These are phyloP conservation scores for Glaucidium brasilianum DNA, from an alignment of 2,113 vertebrate species.

Conservation along the genomic window DNA sequence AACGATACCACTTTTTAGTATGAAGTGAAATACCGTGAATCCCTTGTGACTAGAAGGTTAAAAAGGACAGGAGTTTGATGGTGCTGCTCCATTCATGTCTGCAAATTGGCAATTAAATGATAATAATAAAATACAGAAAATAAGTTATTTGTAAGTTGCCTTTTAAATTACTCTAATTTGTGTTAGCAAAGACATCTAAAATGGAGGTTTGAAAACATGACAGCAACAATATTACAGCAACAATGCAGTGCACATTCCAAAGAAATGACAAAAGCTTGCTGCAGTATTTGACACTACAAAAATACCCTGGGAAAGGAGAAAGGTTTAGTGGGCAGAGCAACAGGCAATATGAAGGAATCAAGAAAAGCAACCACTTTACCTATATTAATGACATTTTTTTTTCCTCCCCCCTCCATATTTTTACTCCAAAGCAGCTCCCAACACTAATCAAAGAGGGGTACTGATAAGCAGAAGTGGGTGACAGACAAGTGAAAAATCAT, in stretches of 20 bases:
- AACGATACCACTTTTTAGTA: neutral
- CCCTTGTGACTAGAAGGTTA: neutral
- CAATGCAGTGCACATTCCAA: neutral
- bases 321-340: neutral
- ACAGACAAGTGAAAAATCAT: neutral
- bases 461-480: neutral
- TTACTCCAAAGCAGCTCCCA: neutral
- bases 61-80: neutral
- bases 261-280: constrained; percentile 1
- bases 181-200: constrained; percentile 10
- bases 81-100: neutral
- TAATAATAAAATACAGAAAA: neutral
- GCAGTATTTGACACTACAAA: neutral
- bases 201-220: neutral
- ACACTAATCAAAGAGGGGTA: neutral
- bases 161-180: neutral
- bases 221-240: neutral
- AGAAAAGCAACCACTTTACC: neutral
- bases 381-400: neutral
- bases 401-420: accelerated
- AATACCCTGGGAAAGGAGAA: neutral
- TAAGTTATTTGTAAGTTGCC: neutral
- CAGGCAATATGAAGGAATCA: neutral
- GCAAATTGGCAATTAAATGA: neutral
- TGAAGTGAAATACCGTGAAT: neutral